Evolutionary conservation across 2,797 vertebrate genomes (phyloP), one percentile per base, ranked within the genome.

Genomic region (Gallinago nigripennis): DNA sequence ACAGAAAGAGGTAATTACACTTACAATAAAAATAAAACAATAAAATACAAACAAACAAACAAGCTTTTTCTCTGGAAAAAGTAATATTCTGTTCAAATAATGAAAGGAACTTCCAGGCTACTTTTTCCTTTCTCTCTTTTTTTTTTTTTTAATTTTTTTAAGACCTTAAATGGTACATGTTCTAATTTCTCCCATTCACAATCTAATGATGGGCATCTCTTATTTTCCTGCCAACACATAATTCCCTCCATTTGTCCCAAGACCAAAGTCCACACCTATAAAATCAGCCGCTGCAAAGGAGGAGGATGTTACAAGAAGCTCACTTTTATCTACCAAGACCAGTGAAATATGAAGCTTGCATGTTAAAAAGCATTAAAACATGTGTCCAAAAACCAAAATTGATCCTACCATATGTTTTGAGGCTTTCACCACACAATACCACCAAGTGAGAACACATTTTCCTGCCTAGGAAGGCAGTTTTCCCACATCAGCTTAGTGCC

Each of bases 331-430:
- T 72, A 73, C 43, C 51, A 65, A 69, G 57, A 85, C 56, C 73
- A 75, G 45, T 45, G 73, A 90, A 77, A 72, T 41, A 65, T 12
- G 80, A 93, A 68, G 27, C 24, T 82, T 15, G 0, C 33, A 28
- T 11, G 21, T 73, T 94, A 89, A 88, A 88, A 88, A 85, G 37
- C 80, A 70, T 57, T 95, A 91, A 96, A 96, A 91, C 31, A 37
- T 39, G 11, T 54, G 50, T 92, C 88, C 82, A 79, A 82, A 91
- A 91, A 51, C 66, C 60, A 54, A 88, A 94, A 86, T 18, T 68
- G 64, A 82, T 93, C 75, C 79, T 51, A 46, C 90, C 80, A 60
- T 90, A 75, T 80, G 82, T 92, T 87, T 85, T 83, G 71, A 90
- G 78, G 78, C 61, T 97, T 95, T 92, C 65, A 60, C 77, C 77